Base-by-base conservation (phyloP, 2,113 vertebrate genomes). In the Mungos mungo region DNA sequence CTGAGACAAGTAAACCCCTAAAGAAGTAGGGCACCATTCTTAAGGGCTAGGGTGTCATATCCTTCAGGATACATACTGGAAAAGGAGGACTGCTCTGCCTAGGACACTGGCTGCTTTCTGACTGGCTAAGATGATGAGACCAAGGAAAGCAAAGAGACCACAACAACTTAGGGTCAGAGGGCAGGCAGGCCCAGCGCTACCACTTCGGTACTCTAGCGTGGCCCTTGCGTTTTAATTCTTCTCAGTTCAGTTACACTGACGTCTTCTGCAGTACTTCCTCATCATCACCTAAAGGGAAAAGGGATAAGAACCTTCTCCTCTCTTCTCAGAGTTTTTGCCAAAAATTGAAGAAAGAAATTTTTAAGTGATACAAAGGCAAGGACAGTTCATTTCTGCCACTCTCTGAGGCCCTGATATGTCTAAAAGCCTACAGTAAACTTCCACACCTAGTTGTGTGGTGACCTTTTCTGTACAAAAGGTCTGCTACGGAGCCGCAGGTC, bases 401-500 rank as follows among this genome's bases (percentile, higher is more conserved):
- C 35, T 85, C 80, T 63, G 65, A 88, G 65, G 81, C 50, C 57
- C 3, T 60, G 85, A 77, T 52, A 57, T 35, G 33, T 85, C 82
- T 90, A 60, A 90, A 94, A 79, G 54, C 77, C 68, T 63, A 0
- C 50, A 5, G 82, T 68, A 47, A 77, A 83, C 54, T 95, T 86
- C 65, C 19, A 31, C 2, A 47, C 35, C 87, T 90, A 25, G 35
- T 88, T 96, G 57, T 77, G 14, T 33, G 86, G 82, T 89, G 89
- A 88, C 72, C 83, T 93, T 97, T 96, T 86, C 88, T 60, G 47
- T 52, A 45, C 7, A 71, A 52, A 93, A 81, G 23, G 14, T 69
- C 65, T 63, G 35, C 66, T 90, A 69, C 76, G 50, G 84, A 94
- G 91, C 81, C 65, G 47, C 69, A 25, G 35, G 81, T 65, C 33